Percentiles rank a stretch among this genome's conserved stretches.
Conservation (phyloP, 1,140 invertebrate species). For the Steinernema khuongi region DNA sequence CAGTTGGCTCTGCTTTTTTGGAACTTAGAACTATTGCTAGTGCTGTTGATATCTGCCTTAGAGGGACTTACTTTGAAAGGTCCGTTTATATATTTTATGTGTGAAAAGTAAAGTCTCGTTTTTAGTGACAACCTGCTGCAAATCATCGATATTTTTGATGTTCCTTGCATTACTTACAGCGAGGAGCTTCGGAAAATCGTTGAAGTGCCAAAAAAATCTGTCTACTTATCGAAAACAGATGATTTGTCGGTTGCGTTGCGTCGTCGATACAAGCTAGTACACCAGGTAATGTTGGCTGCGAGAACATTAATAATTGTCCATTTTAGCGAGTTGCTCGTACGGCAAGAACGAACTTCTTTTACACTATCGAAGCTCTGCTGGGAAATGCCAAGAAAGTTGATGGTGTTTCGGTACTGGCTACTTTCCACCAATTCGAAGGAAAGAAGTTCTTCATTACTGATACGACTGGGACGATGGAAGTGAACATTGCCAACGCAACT, state of each 20-base stretch:
- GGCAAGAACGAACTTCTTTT: neutral
- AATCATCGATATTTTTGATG: neutral
- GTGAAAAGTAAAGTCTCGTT: neutral
- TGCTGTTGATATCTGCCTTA: neutral
- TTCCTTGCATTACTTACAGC: neutral
- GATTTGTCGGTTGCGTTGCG: neutral
- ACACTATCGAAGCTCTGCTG: neutral
- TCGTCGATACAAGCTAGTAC: neutral
- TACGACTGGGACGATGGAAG: neutral
- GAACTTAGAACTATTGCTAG: neutral
- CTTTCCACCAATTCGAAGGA: neutral
- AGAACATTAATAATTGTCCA: neutral
- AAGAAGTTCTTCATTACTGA: constrained; percentile 2
- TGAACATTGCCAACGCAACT: neutral
- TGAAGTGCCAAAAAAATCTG: neutral
- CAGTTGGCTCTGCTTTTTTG: neutral
- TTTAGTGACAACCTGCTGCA: constrained; percentile 1
- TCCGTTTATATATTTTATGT: neutral
- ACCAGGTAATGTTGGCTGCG: neutral
- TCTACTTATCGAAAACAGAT: neutral
- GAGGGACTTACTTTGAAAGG: neutral
- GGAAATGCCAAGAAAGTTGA: neutral
- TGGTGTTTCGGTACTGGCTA: constrained; percentile 2
- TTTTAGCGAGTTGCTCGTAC: neutral
- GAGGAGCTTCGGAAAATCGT: neutral